Conservation (phyloP, 2,797 vertebrate species). For the Leptoclinus maculatus region DNA sequence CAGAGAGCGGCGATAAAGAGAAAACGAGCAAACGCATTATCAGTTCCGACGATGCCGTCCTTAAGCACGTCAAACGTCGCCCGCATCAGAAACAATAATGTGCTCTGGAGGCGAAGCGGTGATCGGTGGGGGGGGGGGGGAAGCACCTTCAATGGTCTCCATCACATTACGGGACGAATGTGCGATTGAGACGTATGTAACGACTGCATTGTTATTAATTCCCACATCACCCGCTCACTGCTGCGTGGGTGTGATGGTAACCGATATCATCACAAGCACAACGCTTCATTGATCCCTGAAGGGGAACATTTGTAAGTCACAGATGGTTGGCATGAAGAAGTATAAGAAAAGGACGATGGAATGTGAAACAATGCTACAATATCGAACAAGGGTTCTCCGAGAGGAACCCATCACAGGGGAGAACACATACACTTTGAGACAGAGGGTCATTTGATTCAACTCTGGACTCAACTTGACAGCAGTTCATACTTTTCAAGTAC, state of each 20-base stretch:
- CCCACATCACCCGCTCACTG: constrained; percentile 26
- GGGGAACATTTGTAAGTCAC: not conserved
- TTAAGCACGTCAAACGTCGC: constrained; percentile 41
- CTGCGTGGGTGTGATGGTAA: not conserved
- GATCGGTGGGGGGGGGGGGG: constrained; percentile 19
- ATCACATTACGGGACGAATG: constrained; percentile 47
- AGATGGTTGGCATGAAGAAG: too few relatives aligned
- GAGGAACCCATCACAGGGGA: too few relatives aligned
- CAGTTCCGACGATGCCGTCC: constrained; percentile 39
- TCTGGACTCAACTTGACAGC: too few relatives aligned
- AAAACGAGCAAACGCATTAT: constrained; percentile 45
- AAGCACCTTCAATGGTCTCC: constrained; percentile 48
- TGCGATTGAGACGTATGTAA: constrained; percentile 50
- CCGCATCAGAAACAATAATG: constrained; percentile 44
- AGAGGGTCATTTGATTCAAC: too few relatives aligned
- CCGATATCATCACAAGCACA: too few relatives aligned
- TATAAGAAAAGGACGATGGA: too few relatives aligned
- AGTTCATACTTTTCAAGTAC: too few relatives aligned
- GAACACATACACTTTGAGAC: too few relatives aligned
- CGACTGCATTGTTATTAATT: constrained; percentile 38
- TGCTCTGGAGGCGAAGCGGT: constrained; percentile 44
- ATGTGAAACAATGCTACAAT: too few relatives aligned
- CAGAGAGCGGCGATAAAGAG: constrained; percentile 55
- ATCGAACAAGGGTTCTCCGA: too few relatives aligned
- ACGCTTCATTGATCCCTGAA: too few relatives aligned